Evolutionary conservation across 2,888 invertebrate genomes (phyloP).

Genomic region (Lasioglossum zephyrum): DNA sequence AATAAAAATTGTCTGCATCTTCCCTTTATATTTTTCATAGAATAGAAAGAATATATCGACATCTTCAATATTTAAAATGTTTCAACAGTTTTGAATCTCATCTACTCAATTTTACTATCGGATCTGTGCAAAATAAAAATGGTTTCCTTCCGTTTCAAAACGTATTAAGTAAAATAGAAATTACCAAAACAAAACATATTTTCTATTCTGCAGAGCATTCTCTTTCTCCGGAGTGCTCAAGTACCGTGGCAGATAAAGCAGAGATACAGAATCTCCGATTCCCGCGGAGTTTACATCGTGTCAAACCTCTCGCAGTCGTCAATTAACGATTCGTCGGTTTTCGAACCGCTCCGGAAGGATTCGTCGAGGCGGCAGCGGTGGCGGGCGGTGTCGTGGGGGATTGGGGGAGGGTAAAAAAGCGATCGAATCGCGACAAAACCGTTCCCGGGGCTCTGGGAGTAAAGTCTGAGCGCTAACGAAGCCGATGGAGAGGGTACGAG

Average conservation of each 20-base stretch:
- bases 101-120: no score
- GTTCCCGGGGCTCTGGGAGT: background rate
- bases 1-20: no score
- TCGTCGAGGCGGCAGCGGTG: background rate
- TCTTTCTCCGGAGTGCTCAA: background rate
- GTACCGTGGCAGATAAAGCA: background rate
- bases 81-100: no score
- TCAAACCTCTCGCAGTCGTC: background rate
- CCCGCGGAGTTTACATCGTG: background rate
- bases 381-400: background rate
- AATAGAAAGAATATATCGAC: no score
- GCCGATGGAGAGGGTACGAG: slow-evolving; percentile 11
- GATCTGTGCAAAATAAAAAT: no score
- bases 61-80: no score
- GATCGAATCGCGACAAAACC: slow-evolving; percentile 14
- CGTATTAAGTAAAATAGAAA: background rate
- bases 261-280: background rate
- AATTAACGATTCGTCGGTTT: background rate
- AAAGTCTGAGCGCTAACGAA: slow-evolving; percentile 40
- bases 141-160: no score
- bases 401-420: background rate
- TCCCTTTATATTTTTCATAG: no score
- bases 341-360: background rate
- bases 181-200: background rate
- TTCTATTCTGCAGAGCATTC: background rate